Base-by-base conservation (phyloP, 2,113 vertebrate species). In the Girardinichthys multiradiatus region DNA sequence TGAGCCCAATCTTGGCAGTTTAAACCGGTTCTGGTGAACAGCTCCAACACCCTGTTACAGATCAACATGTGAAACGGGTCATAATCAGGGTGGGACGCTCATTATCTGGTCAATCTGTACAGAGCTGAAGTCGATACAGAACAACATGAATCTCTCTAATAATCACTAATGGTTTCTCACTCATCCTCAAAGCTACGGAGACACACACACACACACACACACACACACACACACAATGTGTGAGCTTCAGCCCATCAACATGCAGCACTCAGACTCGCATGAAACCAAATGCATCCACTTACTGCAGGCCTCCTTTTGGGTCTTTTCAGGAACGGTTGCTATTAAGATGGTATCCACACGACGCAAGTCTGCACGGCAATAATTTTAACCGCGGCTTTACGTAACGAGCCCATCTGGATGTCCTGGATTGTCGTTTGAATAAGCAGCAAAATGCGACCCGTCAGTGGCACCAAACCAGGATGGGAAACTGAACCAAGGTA, bases 371-470 rank as follows among this genome's bases (percentile, higher is more conserved):
- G n/a, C 48, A 12, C 28, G 35, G 42, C n/a, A 26, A 58, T 42
- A 10, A 65, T 51, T 81, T 39, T 45, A 68, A 29, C 68, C 14
- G 51, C 54, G 70, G 57, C 45, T 9, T 69, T 77, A 71, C 4
- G n/a, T 57, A 81, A 84, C 30, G 1, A 51, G 37, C 65, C 66
- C 68, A 64, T 79, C 74, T 77, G 74, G 77, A 80, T 76, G 77
- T 82, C 54, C 39, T 63, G 66, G 88, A 88, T 88, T 93, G 87
- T 93, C 90, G 28, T 82, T 79, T 76, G 51, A 71, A 58, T 65
- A 76, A 51, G 27, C 24, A 64, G 29, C 65, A 60, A 68, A 57
- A 81, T 6, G 42, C 2, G 26, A 68, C n/a, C 68, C 0, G 39
- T 58, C 42, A 70, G 71, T 70, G 76, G 62, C 39, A 64, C n/a